Base-by-base conservation (phyloP, 2,797 vertebrate species). In the Ctenopoma kingsleyae region DNA sequence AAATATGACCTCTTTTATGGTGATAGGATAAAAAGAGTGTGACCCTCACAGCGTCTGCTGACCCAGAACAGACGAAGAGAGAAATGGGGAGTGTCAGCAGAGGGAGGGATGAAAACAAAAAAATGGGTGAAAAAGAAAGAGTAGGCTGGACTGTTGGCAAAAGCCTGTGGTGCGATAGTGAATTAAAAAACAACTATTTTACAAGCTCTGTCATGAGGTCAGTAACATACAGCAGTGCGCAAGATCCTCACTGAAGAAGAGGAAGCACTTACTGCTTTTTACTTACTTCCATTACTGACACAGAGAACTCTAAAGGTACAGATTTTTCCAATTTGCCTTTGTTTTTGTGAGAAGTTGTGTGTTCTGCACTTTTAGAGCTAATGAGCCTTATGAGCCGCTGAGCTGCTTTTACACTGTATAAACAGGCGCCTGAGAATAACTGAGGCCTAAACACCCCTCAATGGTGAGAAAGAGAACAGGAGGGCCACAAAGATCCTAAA, bases 141-240 rank as follows among this genome's bases (percentile, higher is more conserved):
- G 75, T 82, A 75, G 89, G 83, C 48, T 7, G 71, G 84, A 43
- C 47, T 59, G 48, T 20, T 65, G 71, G 80, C 60, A 73, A 52
- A 71, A 43, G 48, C 71, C 44, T 41, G 43, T 20, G 25, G 66
- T 69, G 51, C 46, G 5, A 67, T 71, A 85, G 80, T 88, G 74
- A 87, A 89, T 93, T 89, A 90, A 87, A 89, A 85, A 89, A 63
- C 73, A 68, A 77, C 44, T 70, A 71, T 72, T 89, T 86, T 59
- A 85, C 64, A 43, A 73, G 51, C 62, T 69, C 78, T 82, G 78
- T 80, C 76, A 60, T 19, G 61, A 66, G 78, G 78, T 81, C 82
- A 67, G 63, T 19, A 16, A 56, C 60, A 41, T 27, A 49, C 20
- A 30, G 47, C 2, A 63, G 69, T 15, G 56, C 19, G 25, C 17